phyloP scores from a whole-genome alignment of 2,888 invertebrate genomes.

The Diloba caeruleocephala region DNA sequence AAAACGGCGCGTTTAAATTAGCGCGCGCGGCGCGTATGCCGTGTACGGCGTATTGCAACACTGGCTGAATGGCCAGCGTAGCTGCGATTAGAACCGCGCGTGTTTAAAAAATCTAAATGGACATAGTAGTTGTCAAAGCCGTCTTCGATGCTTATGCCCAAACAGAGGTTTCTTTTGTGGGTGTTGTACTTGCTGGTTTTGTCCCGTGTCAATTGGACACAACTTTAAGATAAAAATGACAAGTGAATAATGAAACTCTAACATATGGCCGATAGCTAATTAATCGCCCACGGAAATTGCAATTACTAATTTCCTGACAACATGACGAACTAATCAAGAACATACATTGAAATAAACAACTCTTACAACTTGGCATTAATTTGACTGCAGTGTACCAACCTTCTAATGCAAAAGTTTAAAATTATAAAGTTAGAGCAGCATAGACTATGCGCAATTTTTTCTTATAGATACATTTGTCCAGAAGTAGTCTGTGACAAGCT shows the following conservation, averaged over 20 bases:
- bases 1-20: slow-evolving; percentile 32
- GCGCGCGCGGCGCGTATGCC: slow-evolving; percentile 46
- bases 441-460: too few species aligned
- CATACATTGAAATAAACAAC: slow-evolving; percentile 1
- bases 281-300: slow-evolving; percentile 8
- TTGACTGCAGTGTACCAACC: too few species aligned
- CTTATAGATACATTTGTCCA: too few species aligned
- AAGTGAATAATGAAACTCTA: background rate
- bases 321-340: slow-evolving; percentile 11
- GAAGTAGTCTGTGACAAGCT: too few species aligned
- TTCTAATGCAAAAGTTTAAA: too few species aligned
- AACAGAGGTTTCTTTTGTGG: background rate
- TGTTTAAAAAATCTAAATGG: slow-evolving; percentile 24
- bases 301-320: slow-evolving; percentile 21
- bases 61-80: slow-evolving; percentile 41
- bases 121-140: slow-evolving; percentile 6
- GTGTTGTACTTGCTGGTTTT: too few species aligned
- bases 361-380: background rate
- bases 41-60: slow-evolving; percentile 52
- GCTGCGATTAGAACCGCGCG: slow-evolving; percentile 38
- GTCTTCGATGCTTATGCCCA: background rate
- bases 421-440: too few species aligned
- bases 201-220: too few species aligned
- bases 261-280: background rate
- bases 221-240: too few species aligned